Conservation (phyloP, 2,888 invertebrate species). For the Nymphalis polychloros region DNA sequence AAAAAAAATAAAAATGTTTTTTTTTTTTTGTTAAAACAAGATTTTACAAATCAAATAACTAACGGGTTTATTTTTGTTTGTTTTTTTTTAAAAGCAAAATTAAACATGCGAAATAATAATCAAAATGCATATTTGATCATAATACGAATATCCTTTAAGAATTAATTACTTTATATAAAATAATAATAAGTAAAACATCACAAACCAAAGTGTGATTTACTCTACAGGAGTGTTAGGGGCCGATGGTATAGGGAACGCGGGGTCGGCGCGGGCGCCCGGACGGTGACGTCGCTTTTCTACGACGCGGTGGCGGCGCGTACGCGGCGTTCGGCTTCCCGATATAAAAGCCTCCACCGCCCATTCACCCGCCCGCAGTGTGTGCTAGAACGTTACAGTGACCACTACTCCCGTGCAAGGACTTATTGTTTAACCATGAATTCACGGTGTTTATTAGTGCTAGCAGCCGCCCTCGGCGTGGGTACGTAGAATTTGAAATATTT, state of each 20-base stretch:
- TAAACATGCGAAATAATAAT: neutral
- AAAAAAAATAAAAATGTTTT: neutral
- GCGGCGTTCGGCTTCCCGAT: slow-evolving; percentile 64
- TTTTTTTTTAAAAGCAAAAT: neutral
- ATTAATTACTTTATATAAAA: no score
- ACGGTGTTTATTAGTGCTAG: slow-evolving; percentile 82
- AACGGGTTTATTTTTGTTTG: neutral
- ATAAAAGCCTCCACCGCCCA: slow-evolving; percentile 78
- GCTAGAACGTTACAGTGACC: slow-evolving; percentile 79
- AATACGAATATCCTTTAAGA: no score
- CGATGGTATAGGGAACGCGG: slow-evolving; percentile 38
- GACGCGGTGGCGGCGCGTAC: slow-evolving; percentile 59
- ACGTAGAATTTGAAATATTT: slow-evolving; percentile 81
- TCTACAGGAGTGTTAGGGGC: slow-evolving; percentile 35
- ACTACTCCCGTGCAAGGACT: slow-evolving; percentile 77
- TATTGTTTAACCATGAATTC: slow-evolving; percentile 77
- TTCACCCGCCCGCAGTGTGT: slow-evolving; percentile 82
- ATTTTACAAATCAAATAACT: neutral
- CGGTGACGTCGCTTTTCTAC: slow-evolving; percentile 71
- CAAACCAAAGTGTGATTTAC: neutral
- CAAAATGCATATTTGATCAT: no score
- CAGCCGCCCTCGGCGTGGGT: slow-evolving; percentile 86
- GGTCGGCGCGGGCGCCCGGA: slow-evolving; percentile 48
- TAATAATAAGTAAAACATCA: no score
- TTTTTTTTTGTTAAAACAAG: neutral